phyloP scores from a whole-genome alignment of 2,113 vertebrate species.

The Okapia johnstoni region DNA sequence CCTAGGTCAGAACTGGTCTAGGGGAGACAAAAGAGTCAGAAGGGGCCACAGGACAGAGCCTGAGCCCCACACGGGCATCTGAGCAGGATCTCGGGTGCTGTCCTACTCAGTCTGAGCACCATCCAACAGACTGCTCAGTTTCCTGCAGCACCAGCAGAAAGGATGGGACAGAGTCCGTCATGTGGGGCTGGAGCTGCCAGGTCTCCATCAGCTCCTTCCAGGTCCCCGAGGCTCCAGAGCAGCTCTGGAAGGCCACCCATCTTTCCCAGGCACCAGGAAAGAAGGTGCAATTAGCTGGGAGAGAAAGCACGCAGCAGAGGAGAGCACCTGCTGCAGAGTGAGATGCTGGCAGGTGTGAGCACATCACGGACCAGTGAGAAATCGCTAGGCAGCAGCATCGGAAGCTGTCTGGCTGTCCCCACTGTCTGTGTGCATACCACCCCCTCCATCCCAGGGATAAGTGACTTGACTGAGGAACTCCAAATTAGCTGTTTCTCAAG shows the following conservation, averaged over 20 bases:
- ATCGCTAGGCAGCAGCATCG: not conserved
- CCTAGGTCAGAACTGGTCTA: not conserved
- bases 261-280: not conserved
- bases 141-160: not conserved
- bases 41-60: accelerated
- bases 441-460: not conserved
- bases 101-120: accelerated
- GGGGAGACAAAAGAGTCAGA: not conserved
- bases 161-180: not conserved
- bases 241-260: not conserved
- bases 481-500: not conserved
- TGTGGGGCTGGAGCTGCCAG: no score
- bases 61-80: accelerated
- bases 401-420: not conserved
- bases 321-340: not conserved
- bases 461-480: not conserved
- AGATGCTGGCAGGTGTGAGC: not conserved
- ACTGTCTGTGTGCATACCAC: accelerated
- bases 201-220: no score
- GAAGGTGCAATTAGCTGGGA: not conserved
- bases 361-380: not conserved
- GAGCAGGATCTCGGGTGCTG: not conserved
- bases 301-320: not conserved
- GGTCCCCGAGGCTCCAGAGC: not conserved
- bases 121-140: not conserved